Evolutionary conservation across 2,888 invertebrate genomes (phyloP), one percentile per base, ranked within the genome.

Genomic region (Phortica okadai): DNA sequence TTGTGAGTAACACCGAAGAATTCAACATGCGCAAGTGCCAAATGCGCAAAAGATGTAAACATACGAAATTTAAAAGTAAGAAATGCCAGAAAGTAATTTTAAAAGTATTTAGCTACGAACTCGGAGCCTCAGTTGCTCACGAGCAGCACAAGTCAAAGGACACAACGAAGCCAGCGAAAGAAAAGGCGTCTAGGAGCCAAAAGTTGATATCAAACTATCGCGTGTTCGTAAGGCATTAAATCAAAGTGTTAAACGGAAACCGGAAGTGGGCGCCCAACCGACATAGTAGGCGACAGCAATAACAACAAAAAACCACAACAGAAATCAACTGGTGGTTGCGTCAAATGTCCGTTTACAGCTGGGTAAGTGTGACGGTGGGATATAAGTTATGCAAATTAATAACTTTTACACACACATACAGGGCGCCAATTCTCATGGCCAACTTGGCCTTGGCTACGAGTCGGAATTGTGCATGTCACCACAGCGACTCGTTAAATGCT

Each of bases 401-500:
- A 84, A 87, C 82, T 58, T 75, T 88, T 76, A 62, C 74, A 74
- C 78, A 74, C 77, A 76, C n/a, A n/a, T n/a, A 80, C 90, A 96
- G 96, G 96, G 96, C 87, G 96, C 96, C 77, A 97, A 97, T 92
- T 96, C 96, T 80, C 95, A 96, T 89, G 96, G 96, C 73, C 96
- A 97, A 91, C 92, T 97, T 79, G 95, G 95, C 80, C 92, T 95
- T 86, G 95, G 94, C 78, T 89, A 92, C 78, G 92, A 92, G 82
- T 94, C 93, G 82, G 96, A 96, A 88, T 94, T 95, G 91, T 93
- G 94, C 80, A 91, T 93, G 82, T 91, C 92, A 81, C 95, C 95
- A 59, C 92, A 92, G 70, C 90, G 90, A 78, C 81, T 92, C 42
- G 54, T 80, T 74, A 89, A 85, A 77, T 80, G 79, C 73, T 89